Evolutionary conservation across 2,797 vertebrate genomes (phyloP).

Genomic region (Pterois miles): DNA sequence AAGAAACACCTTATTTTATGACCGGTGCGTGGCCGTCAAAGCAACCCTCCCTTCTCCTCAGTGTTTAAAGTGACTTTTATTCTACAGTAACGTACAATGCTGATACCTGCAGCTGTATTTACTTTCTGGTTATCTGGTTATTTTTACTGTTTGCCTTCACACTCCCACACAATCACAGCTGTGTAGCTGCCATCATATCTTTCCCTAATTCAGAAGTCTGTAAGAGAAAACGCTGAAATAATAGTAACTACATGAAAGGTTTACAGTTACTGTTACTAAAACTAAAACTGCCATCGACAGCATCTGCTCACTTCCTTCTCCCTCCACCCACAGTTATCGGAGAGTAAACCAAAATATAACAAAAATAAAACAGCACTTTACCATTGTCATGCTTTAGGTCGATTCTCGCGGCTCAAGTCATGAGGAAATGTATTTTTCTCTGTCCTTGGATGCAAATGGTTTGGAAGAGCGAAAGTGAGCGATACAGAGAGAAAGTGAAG

Average conservation of each 20-base stretch:
- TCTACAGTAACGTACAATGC: not conserved
- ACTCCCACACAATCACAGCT: not conserved
- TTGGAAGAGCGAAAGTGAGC: slow-evolving; percentile 25
- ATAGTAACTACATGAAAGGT: not conserved
- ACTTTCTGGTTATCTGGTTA: not conserved
- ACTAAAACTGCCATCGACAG: not conserved
- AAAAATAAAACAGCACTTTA: slow-evolving; percentile 62
- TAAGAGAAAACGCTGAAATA: not conserved
- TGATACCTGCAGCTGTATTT: slow-evolving; percentile 1
- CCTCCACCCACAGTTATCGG: not conserved
- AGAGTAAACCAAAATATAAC: not conserved
- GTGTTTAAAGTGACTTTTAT: not conserved
- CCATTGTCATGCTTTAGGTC: slow-evolving; percentile 68
- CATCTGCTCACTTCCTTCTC: slow-evolving; percentile 53
- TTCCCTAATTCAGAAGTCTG: not conserved
- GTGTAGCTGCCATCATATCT: not conserved
- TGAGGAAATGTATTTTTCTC: slow-evolving; percentile 54
- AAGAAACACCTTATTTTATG: no score
- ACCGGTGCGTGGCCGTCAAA: no score
- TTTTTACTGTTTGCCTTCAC: slow-evolving; percentile 10
- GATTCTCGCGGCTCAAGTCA: slow-evolving; percentile 52
- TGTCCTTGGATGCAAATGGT: slow-evolving; percentile 58
- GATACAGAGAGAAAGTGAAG: slow-evolving; percentile 34
- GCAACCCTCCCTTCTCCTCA: no score
- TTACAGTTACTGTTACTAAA: not conserved